phyloP scores from a whole-genome alignment of 2,888 invertebrate species.

The Eubasilissa splendida region DNA sequence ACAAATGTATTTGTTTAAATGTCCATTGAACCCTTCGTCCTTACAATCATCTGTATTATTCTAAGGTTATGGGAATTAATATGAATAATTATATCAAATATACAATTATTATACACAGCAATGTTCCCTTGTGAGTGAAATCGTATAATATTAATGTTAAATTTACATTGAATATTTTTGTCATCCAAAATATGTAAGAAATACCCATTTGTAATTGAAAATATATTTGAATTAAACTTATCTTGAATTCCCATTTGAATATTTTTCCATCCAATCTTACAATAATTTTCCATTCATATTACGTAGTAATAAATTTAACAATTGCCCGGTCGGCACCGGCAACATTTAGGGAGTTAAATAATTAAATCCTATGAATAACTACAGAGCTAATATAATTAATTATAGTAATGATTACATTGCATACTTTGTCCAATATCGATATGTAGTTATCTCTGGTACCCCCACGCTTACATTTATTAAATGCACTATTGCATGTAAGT shows the following conservation, averaged over 20 bases:
- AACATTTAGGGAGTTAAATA: neutral
- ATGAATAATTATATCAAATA: conserved; percentile 34
- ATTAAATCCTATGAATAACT: conserved; percentile 13
- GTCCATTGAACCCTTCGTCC: conserved; percentile 55
- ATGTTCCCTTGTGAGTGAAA: conserved; percentile 29
- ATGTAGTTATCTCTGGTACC: conserved; percentile 44
- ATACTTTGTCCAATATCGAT: conserved; percentile 50
- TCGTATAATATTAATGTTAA: conserved; percentile 9
- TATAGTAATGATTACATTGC: conserved; percentile 17
- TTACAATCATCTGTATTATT: conserved; percentile 44
- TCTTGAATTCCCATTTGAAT: conserved; percentile 46
- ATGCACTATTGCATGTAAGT: conserved; percentile 48
- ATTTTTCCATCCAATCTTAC: conserved; percentile 58
- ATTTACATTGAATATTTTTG: conserved; percentile 18
- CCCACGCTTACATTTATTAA: conserved; percentile 48
- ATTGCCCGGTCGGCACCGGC: neutral
- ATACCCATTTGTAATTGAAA: conserved; percentile 4
- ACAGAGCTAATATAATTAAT: conserved; percentile 34
- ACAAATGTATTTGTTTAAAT: conserved; percentile 50
- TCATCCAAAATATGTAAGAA: conserved; percentile 10
- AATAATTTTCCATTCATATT: conserved; percentile 56
- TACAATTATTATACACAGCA: conserved; percentile 12
- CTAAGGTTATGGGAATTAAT: conserved; percentile 41
- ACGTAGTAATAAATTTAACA: neutral
- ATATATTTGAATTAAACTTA: conserved; percentile 25